Conservation (phyloP, 2,888 invertebrate genomes). For the Drosophila aldrichi region DNA sequence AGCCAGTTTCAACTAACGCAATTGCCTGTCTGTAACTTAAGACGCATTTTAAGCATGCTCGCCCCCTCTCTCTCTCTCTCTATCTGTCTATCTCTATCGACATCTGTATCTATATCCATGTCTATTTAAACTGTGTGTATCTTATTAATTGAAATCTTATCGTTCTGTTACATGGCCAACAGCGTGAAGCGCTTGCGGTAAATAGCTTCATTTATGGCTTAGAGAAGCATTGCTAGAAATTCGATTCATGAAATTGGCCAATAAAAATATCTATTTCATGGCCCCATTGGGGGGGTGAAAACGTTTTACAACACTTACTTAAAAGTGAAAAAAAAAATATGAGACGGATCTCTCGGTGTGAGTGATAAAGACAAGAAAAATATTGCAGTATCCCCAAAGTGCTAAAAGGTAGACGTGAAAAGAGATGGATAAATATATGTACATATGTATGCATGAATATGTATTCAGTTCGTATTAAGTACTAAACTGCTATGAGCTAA, state of each 20-base stretch:
- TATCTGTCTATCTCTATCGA: neutral
- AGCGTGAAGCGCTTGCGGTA: constrained; percentile 27
- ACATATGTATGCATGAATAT: neutral
- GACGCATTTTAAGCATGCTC: constrained; percentile 11
- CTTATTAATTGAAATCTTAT: constrained; percentile 78
- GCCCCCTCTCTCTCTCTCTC: no score
- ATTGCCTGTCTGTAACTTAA: constrained; percentile 48
- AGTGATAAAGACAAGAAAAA: neutral
- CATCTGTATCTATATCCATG: constrained; percentile 10
- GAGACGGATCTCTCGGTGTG: neutral
- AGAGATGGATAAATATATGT: neutral
- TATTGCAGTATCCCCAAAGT: neutral
- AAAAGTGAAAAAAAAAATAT: neutral
- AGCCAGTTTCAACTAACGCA: constrained; percentile 47
- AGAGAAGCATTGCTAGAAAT: constrained; percentile 9
- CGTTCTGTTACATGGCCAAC: constrained; percentile 46
- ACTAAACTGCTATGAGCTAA: no score
- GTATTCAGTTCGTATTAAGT: no score
- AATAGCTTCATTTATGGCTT: constrained; percentile 39
- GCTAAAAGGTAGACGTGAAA: neutral
- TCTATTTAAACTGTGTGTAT: constrained; percentile 33
- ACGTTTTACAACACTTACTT: constrained; percentile 8
- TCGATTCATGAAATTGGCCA: constrained; percentile 20
- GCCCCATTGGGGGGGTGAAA: neutral
- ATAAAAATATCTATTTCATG: constrained; percentile 44